Evolutionary conservation across 2,888 invertebrate genomes (phyloP), one percentile per base, ranked within the genome.

Genomic region (Metalampra italica): DNA sequence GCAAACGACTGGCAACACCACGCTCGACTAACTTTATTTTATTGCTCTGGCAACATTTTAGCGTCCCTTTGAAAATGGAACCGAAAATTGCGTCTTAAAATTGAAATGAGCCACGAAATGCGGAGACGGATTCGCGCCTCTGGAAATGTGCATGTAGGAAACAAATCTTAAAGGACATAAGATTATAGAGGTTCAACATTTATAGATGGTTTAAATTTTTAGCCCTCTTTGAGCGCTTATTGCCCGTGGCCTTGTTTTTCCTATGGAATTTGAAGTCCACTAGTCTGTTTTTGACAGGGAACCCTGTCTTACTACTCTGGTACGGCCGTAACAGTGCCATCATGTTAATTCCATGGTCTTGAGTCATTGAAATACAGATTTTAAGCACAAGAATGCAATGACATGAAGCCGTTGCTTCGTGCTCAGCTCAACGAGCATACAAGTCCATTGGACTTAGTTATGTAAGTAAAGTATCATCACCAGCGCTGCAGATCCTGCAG

Each of bases 41-140:
- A 86, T 85, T 73, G 66, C 77, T 34, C 67, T 71, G 75, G 81
- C 86, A 82, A 84, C 85, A 84, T 82, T 84, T 82, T 84, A 83
- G 77, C 73, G 69, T 75, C 74, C 68, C 75, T 82, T 81, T 80
- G 81, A 80, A 81, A 80, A 74, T 79, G 78, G 76, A 80, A 80
- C 78, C 72, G 81, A 83, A 81, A 82, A 82, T 82, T 78, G 80
- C 78, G 78, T 71, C 70, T 67, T 71, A 57, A 70, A 78, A 69
- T 62, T 66, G 66, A 67, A 83, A 85, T 84, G 86, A 71, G 71
- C 53, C 86, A 81, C 75, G 79, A 84, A 82, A 82, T 72, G 59
- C 66, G 53, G 57, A 47, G 66, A 64, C 63, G 71, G 69, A 61
- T 77, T 76, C 71, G 73, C 75, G 86, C 82, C 79, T 81, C 75